phyloP scores from a whole-genome alignment of 30 jellyfish, hydroid and myxozoan genomes.

The Mastigias papua region DNA sequence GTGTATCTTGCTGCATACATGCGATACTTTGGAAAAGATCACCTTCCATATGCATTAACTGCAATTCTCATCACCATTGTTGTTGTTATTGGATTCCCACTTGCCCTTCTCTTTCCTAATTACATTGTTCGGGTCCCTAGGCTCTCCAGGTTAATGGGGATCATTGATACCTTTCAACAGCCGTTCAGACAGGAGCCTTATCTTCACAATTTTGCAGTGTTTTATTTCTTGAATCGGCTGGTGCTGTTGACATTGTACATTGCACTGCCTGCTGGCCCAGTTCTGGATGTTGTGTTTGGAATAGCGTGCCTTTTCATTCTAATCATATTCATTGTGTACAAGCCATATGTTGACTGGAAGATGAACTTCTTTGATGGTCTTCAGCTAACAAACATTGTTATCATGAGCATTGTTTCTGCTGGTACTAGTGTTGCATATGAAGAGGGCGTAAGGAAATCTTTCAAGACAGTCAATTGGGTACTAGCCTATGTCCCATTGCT shows the following conservation, averaged over 20 bases:
- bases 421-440: slow-evolving; percentile 50
- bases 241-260: slow-evolving; percentile 12
- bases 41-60: slow-evolving; percentile 22
- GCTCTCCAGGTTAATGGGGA: slow-evolving; percentile 34
- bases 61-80: slow-evolving; percentile 16
- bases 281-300: slow-evolving; percentile 19
- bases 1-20: slow-evolving; percentile 51
- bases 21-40: slow-evolving; percentile 53
- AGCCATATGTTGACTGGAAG: slow-evolving; percentile 28
- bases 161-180: slow-evolving; percentile 52
- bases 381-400: slow-evolving; percentile 31
- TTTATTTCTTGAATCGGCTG: slow-evolving; percentile 45
- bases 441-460: slow-evolving; percentile 10
- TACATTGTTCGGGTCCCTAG: slow-evolving; percentile 2
- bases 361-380: slow-evolving; percentile 41
- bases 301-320: slow-evolving; percentile 30
- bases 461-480: not conserved
- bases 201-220: slow-evolving; percentile 18
- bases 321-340: slow-evolving; percentile 19
- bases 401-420: slow-evolving; percentile 25
- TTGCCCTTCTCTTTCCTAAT: slow-evolving; percentile 23
- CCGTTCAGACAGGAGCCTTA: slow-evolving; percentile 49
- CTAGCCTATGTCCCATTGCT: slow-evolving; percentile 47
- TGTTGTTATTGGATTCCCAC: slow-evolving; percentile 48
- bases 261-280: slow-evolving; percentile 1